These are phyloP conservation scores for Strigops habroptila DNA, from an alignment of 2,113 vertebrate species.

Conservation along the genomic window DNA sequence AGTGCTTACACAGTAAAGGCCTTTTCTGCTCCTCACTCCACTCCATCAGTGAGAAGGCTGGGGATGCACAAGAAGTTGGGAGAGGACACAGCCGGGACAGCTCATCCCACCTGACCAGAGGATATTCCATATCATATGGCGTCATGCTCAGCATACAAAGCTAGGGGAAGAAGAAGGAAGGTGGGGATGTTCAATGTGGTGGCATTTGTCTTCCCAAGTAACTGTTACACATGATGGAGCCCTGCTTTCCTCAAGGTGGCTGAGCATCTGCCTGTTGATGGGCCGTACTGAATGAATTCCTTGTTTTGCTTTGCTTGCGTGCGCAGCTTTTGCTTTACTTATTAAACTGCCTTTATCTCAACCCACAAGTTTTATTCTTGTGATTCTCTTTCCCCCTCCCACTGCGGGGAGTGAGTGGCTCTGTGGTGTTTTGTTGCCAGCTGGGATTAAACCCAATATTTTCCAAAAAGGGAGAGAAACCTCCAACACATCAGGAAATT, in stretches of 20 bases:
- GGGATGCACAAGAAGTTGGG: background rate
- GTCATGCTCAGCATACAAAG: background rate
- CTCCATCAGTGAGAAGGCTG: background rate
- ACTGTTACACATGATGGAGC: fast-evolving
- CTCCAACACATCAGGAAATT: background rate
- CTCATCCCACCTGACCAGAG: background rate
- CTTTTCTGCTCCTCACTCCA: background rate
- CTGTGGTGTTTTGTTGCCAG: background rate
- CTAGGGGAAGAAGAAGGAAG: background rate
- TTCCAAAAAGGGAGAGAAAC: background rate
- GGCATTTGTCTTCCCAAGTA: background rate
- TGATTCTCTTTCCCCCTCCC: background rate
- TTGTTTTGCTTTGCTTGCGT: background rate
- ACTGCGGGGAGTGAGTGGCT: fast-evolving
- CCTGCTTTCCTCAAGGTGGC: background rate
- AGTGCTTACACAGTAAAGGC: background rate
- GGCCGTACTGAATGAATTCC: background rate
- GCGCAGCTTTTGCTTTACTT: background rate
- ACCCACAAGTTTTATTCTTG: background rate
- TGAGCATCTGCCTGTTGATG: background rate
- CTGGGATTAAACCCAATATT: background rate
- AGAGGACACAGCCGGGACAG: background rate
- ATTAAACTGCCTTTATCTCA: background rate
- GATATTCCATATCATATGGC: background rate
- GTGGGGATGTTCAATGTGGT: background rate